phyloP scores from a whole-genome alignment of 2,888 invertebrate genomes.

The Amphipyra berbera region DNA sequence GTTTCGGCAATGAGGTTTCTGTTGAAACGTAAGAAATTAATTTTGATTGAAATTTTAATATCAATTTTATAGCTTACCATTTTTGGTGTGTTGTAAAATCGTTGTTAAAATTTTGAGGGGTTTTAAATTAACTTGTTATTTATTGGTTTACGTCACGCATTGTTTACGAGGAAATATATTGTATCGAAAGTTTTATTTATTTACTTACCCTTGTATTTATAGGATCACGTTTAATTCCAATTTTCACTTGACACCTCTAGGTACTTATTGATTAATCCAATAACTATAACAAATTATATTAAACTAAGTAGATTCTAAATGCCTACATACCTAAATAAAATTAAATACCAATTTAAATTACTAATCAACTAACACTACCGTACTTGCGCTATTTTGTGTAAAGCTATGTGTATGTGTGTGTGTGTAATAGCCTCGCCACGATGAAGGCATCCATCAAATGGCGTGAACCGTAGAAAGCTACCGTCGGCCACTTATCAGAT shows the following conservation, averaged over 20 bases:
- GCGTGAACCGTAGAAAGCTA: slow-evolving; percentile 83
- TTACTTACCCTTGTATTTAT: background rate
- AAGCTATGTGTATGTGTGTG: slow-evolving; percentile 21
- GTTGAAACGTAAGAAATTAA: slow-evolving; percentile 19
- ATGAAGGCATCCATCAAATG: slow-evolving; percentile 87
- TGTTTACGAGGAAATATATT: slow-evolving; percentile 1
- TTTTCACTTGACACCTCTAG: background rate
- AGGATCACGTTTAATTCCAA: background rate
- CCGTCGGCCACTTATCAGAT: slow-evolving; percentile 81
- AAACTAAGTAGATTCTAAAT: background rate
- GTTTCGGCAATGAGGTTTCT: slow-evolving; percentile 13
- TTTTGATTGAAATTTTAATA: slow-evolving; percentile 22
- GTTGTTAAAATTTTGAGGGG: too few relatives aligned
- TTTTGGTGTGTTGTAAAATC: too few relatives aligned
- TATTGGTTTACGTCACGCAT: too few relatives aligned
- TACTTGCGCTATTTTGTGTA: slow-evolving; percentile 8
- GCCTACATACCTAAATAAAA: slow-evolving; percentile 1
- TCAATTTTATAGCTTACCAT: too few relatives aligned
- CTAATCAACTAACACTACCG: slow-evolving; percentile 37
- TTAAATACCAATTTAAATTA: slow-evolving; percentile 46
- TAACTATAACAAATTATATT: background rate
- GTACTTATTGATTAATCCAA: background rate
- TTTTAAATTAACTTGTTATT: too few relatives aligned
- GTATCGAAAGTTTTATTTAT: background rate
- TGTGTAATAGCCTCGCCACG: slow-evolving; percentile 56